Conservation (phyloP, 2,888 invertebrate species). For the Clivina fossor region DNA sequence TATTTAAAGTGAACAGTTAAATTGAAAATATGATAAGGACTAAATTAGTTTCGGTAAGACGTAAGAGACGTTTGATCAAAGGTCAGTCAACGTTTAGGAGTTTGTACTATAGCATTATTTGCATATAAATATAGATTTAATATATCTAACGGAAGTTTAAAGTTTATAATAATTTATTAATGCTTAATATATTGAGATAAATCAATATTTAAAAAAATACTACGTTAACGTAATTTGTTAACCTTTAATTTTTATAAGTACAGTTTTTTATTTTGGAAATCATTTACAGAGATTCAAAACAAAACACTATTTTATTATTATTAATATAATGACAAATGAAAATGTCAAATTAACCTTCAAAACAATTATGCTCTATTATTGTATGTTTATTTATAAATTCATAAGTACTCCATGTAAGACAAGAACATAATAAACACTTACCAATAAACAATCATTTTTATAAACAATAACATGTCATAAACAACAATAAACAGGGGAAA, state of each 20-base stretch:
- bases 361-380: too few species aligned
- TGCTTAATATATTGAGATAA: neutral
- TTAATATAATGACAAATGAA: too few species aligned
- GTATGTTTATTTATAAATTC: too few species aligned
- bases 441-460: too few species aligned
- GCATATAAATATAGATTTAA: neutral
- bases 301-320: neutral
- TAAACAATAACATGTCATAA: too few species aligned
- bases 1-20: slow-evolving; percentile 8
- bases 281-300: neutral
- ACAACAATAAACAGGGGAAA: too few species aligned
- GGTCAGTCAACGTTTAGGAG: slow-evolving; percentile 16
- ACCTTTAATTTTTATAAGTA: neutral
- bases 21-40: slow-evolving; percentile 18
- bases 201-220: neutral
- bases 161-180: slow-evolving; percentile 7
- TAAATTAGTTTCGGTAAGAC: slow-evolving; percentile 8
- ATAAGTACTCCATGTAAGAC: too few species aligned
- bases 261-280: neutral
- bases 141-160: neutral
- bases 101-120: slow-evolving; percentile 10
- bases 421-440: too few species aligned
- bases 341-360: too few species aligned
- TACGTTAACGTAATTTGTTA: neutral
- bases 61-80: slow-evolving; percentile 17